Evolutionary conservation across 2,113 vertebrate species (phyloP), one percentile per base, ranked within the genome.

Genomic region (Etheostoma spectabile): DNA sequence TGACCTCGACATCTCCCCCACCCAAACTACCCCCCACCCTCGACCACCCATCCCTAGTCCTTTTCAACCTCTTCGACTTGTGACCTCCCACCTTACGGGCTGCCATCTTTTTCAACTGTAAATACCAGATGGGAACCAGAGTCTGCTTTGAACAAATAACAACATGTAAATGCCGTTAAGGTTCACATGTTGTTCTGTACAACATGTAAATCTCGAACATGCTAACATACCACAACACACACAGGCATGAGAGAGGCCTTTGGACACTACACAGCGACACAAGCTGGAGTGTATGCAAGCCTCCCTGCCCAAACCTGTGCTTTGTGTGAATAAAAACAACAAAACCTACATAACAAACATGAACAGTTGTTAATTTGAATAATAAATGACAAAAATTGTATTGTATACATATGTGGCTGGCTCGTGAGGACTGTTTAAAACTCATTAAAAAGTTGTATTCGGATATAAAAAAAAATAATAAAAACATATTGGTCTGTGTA

Each of bases 61-160:
- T 38, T 45, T 57, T 38, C 21, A 77, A 66, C 69, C 81, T 79
- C 69, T 67, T 61, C 11, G n/a, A 77, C 77, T 69, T 79, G 61
- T 82, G 77, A 87, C 79, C 74, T 72, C 80, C 85, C 84, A 83
- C 82, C 83, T 82, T 82, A 88, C 78, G 51, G 92, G 86, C 82
- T 84, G 88, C 87, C 90, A 89, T 91, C 83, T 71, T 87, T 79
- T 75, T 86, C 89, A 92, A 95, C 93, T 97, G 96, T 97, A 97
- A 96, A 98, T 97, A 97, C 52, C 84, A 90, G 76, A 83, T 14
- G 8, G 74, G 69, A 77, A 51, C 33, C 82, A 70, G 86, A 89
- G 82, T 77, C 79, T 63, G 49, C 88, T 67, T 88, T 93, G 85
- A 96, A 95, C 80, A 46, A 82, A 75, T 56, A 74, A 88, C 56